Base-by-base conservation (phyloP, 2,888 invertebrate genomes). In the Ctena decussata region DNA sequence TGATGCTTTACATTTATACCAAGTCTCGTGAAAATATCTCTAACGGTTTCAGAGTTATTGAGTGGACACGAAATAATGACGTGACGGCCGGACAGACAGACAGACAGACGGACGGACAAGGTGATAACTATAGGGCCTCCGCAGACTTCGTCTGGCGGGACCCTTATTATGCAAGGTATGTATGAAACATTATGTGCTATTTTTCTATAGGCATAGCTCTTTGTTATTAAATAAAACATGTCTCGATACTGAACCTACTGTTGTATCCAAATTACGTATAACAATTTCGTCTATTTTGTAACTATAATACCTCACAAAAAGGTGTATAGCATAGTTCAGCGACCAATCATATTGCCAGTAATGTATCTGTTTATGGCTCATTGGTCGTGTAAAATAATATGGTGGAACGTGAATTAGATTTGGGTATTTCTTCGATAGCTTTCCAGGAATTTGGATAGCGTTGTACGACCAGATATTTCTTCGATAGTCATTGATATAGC, bases 271-370 rank as follows among this genome's bases (percentile, higher is more conserved):
- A 53, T 18, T 15, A 5, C 53, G 12, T 8, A 53, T n/a, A 15
- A 5, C 21, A 53, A 18, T 18, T n/a, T 53, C 53, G 21, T 53
- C n/a, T 5, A 53, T n/a, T 11, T 6, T 41, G 6, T 41, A 11
- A 41, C 15, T 41, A 15, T 41, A 41, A 6, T 15, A 41, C 0
- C 85, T 74, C 12, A 77, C 60, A 74, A 79, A 86, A 30, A 86
- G 39, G 49, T 86, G 85, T 5, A 86, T 85, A 0, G 76, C 85
- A 41, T 80, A 86, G 15, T 41, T 41, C 8, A 11, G 8, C 15
- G 41, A 41, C 41, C 41, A 41, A 41, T 41, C 41, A 41, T 79
- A 86, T 77, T 86, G 82, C 21, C 57, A 37, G 24, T 73, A 32
- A 41, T 82, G 82, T 32, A 86, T 46, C 24, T 73, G 32, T n/a